Base-by-base conservation (phyloP, 1,140 invertebrate genomes). In the Cotesia glomerata region DNA sequence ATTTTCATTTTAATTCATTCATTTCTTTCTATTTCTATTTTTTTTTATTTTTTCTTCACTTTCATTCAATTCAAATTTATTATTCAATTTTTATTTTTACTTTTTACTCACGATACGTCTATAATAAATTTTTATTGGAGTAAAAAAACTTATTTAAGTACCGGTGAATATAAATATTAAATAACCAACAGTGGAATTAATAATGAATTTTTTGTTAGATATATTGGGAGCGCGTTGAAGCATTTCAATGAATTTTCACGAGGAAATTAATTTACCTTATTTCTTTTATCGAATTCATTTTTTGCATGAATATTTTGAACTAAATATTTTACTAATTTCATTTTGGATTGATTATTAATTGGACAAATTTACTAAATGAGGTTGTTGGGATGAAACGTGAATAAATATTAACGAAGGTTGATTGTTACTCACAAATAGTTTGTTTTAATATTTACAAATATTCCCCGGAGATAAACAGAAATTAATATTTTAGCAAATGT, bases 21-120 rank as follows among this genome's bases (percentile, higher is more conserved):
- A 35, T 54, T 49, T 66, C 39, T 45, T 26, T 36, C 66, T 32
- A 39, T 59, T 58, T 63, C 56, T 71, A 71, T 54, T 71, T 63
- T 64, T 35, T 63, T 62, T 62, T 39, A 62, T 62, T 54, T 62
- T 52, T 5, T 4, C 5, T 58, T 58, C 26, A 8, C 16, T 26
- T 26, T 58, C 56, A 26, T 18, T 58, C 5, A 16, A 26, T 26
- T 16, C 4, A 4, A 4, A 8, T 13, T 34, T 7, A 35, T 49
- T 14, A 35, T n/a, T 16, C 3, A n/a, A 4, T n/a, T 36, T 49
- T 66, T 14, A 1, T 49, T 45, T 39, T 32, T 14, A 4, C 18
- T 58, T 58, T 54, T 16, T 54, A n/a, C n/a, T 14, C 52, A 26
- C 26, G 26, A 26, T 26, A 26, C 26, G 26, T 26, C 26, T 26